Conservation (phyloP, 2,888 invertebrate species). For the Megaustenia siamemsis region DNA sequence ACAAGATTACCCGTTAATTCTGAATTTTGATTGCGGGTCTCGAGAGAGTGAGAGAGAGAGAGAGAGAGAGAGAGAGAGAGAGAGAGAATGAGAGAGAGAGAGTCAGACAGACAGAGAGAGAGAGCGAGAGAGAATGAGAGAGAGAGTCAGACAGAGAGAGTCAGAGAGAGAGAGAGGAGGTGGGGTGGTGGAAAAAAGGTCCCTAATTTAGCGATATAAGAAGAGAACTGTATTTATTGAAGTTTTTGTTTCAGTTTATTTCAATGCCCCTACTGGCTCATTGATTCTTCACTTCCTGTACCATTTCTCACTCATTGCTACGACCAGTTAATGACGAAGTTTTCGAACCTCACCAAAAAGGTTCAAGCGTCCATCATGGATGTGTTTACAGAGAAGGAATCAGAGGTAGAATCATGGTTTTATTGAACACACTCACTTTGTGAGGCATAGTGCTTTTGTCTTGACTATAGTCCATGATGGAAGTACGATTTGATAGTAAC, state of each 20-base stretch:
- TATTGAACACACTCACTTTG: too few species aligned
- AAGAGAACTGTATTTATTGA: background rate
- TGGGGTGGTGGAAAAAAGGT: background rate
- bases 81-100: background rate
- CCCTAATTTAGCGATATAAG: background rate
- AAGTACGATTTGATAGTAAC: too few species aligned
- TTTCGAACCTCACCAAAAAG: too few species aligned
- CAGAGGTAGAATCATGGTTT: too few species aligned
- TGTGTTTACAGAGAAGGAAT: too few species aligned
- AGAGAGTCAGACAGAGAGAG: constrained; percentile 30
- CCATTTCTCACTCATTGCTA: too few species aligned
- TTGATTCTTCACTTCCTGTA: too few species aligned
- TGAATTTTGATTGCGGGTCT: background rate
- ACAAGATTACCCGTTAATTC: background rate
- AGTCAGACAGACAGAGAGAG: background rate
- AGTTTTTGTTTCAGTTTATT: background rate
- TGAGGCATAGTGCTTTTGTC: too few species aligned
- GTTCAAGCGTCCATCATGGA: too few species aligned
- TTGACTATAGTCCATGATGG: too few species aligned
- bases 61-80: constrained; percentile 28
- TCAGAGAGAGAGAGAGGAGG: background rate
- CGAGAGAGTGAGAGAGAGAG: constrained; percentile 20
- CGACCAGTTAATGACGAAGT: too few species aligned
- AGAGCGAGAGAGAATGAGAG: constrained; percentile 41
- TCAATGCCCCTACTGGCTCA: too few species aligned